Conservation (phyloP, 2,888 invertebrate species). For the Doris montereyensis region DNA sequence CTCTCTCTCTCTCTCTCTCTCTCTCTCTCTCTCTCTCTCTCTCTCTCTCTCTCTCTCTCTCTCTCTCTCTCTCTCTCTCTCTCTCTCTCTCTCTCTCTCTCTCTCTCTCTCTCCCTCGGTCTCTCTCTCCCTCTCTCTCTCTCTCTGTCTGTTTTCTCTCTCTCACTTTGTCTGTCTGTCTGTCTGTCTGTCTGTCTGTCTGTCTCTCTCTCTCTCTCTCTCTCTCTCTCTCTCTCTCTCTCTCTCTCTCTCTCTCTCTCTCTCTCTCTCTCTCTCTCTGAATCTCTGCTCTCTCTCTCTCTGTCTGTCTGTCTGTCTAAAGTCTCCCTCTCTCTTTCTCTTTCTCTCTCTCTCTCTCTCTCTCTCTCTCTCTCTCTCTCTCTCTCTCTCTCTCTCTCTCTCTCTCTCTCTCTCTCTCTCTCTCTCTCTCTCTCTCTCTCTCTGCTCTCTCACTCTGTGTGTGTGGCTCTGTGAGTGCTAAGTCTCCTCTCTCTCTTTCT, state of each 20-base stretch:
- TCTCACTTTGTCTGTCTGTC: background rate
- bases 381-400: background rate
- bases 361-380: background rate
- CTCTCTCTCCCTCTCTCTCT: too few relatives aligned
- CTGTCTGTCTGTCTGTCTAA: background rate
- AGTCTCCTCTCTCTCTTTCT: too few relatives aligned
- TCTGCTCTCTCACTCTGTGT: background rate
- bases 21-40: background rate
- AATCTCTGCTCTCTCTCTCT: background rate
- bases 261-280: background rate
- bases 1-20: background rate
- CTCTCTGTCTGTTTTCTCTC: too few relatives aligned
- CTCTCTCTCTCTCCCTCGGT: background rate
- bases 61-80: constrained; percentile 11
- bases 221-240: background rate
- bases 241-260: background rate
- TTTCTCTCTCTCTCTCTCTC: background rate
- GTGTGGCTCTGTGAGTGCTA: too few relatives aligned
- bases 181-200: background rate
- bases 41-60: background rate
- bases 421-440: background rate
- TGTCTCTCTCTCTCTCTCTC: constrained; percentile 1
- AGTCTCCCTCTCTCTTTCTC: background rate
- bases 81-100: background rate
- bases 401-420: constrained; percentile 9